These are phyloP conservation scores for Oreohelix idahoensis DNA, from an alignment of 1,140 invertebrate genomes.

Conservation along the genomic window DNA sequence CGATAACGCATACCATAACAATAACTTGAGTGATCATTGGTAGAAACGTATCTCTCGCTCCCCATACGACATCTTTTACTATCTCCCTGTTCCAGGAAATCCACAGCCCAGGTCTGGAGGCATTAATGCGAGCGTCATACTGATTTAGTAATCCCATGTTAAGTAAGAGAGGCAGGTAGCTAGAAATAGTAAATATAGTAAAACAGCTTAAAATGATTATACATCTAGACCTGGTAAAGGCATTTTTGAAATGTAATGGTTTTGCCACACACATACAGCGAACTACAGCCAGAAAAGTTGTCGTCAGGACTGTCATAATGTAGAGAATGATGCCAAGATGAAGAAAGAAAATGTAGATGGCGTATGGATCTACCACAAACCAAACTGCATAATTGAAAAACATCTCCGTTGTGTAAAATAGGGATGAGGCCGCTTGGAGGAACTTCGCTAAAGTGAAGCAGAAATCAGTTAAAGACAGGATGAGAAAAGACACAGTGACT, in stretches of 20 bases:
- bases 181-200: background rate
- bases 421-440: too few relatives aligned
- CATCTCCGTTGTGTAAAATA: too few relatives aligned
- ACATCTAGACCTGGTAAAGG: background rate
- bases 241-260: slow-evolving; percentile 15
- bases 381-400: too few relatives aligned
- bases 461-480: too few relatives aligned
- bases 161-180: background rate
- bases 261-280: too few relatives aligned
- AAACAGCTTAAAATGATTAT: background rate
- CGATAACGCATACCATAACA: background rate
- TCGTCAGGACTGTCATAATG: slow-evolving; percentile 10
- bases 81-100: background rate
- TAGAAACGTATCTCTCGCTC: background rate
- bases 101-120: background rate
- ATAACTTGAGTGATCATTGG: background rate
- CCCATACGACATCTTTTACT: background rate
- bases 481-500: too few relatives aligned
- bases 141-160: background rate
- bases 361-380: too few relatives aligned
- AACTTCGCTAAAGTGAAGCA: too few relatives aligned
- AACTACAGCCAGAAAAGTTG: slow-evolving; percentile 12
- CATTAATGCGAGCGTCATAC: background rate
- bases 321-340: too few relatives aligned
- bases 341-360: too few relatives aligned